These are phyloP conservation scores for Eledona agricola DNA, from an alignment of 2,888 invertebrate species.

Conservation along the genomic window DNA sequence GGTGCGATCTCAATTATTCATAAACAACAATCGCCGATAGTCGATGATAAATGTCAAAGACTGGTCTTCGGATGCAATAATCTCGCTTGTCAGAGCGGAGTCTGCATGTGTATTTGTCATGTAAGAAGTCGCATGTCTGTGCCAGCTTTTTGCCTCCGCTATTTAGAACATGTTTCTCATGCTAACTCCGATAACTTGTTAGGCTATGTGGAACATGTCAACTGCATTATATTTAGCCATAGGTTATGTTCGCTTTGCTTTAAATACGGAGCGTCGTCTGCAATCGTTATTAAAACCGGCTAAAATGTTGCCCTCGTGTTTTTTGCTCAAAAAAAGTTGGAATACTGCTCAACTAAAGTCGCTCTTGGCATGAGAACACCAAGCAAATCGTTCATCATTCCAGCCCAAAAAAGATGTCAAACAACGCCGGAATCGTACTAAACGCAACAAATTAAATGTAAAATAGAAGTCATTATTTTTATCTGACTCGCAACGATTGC, in stretches of 20 bases:
- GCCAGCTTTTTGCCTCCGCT: constrained; percentile 44
- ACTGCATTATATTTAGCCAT: constrained; percentile 48
- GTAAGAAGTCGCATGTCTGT: constrained; percentile 42
- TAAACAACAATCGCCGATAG: constrained; percentile 52
- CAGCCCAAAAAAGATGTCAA: no score
- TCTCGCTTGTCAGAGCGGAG: constrained; percentile 47
- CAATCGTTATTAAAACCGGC: constrained; percentile 26
- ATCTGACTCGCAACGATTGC: no score
- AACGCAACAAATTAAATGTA: no score
- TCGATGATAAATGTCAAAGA: constrained; percentile 54
- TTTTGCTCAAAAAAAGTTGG: no score
- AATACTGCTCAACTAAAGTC: no score
- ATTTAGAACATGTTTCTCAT: constrained; percentile 49
- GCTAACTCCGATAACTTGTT: constrained; percentile 48
- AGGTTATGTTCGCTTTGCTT: constrained; percentile 41
- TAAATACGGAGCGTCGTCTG: constrained; percentile 36
- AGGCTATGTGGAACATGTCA: constrained; percentile 47
- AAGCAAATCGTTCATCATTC: no score
- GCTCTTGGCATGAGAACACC: no score
- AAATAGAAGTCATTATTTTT: no score
- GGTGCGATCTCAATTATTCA: constrained; percentile 53
- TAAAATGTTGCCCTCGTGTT: no score
- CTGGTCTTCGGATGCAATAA: constrained; percentile 52
- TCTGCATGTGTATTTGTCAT: constrained; percentile 47
- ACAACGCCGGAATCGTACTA: no score